Evolutionary conservation across 2,113 vertebrate genomes (phyloP).

Genomic region (Saccopteryx bilineata): DNA sequence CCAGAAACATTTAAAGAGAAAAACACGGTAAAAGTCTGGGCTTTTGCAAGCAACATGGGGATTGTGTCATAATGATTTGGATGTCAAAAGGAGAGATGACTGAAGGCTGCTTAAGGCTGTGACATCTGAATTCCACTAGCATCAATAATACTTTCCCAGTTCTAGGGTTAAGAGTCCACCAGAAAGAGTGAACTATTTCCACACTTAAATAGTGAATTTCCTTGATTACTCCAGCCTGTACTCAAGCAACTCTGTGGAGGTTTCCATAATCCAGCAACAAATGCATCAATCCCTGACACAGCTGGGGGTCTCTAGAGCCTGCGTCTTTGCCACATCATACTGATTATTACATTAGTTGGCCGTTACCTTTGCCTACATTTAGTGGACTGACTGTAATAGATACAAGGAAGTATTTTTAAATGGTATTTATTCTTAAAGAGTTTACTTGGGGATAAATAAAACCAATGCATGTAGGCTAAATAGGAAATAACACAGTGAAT

Average conservation of each 20-base stretch:
- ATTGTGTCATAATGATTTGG: not conserved
- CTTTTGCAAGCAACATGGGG: not conserved
- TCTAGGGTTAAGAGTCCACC: not conserved
- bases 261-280: not conserved
- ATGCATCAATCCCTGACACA: not conserved
- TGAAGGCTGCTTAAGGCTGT: not conserved
- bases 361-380: not conserved
- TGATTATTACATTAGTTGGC: not conserved
- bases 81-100: not conserved
- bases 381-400: not conserved
- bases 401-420: conserved; percentile 34
- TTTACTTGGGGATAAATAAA: not conserved
- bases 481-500: not conserved
- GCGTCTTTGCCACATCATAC: not conserved
- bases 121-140: not conserved
- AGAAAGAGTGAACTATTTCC: not conserved
- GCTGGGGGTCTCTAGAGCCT: not conserved
- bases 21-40: not conserved
- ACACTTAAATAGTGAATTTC: not conserved
- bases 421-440: not conserved
- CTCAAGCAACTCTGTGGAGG: not conserved
- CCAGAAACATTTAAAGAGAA: not conserved
- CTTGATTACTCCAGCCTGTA: not conserved
- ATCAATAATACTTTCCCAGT: not conserved
- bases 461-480: not conserved